Base-by-base conservation (phyloP, 2,888 invertebrate genomes). In the Netelia fuscicornis region DNA sequence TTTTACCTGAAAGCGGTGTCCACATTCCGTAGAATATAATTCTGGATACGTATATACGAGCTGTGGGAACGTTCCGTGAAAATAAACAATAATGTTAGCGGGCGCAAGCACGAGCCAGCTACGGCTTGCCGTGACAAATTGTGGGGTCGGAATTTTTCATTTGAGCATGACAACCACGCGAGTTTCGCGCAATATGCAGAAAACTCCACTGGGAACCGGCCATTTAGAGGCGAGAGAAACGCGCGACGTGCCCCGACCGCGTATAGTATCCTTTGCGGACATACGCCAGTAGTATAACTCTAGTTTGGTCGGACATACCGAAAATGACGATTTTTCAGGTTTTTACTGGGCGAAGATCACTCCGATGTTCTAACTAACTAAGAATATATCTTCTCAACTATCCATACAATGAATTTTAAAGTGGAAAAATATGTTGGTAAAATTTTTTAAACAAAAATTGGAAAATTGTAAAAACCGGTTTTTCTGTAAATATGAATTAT, bases 81-180 rank as follows among this genome's bases (percentile, higher is more conserved):
- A 81, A 85, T 83, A 72, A 85, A 86, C 77, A 81, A 78, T 85
- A 81, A 76, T 83, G 52, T 42, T 81, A 44, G 13, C 20, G 10
- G 56, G 65, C 30, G 30, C 30, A 9, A 56, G 23, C 64, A 8
- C 68, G 25, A 20, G 54, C 17, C 58, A 13, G 30, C n/a, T 37
- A 0, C 37, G 37, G 6, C 37, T 30, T 48, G 60, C 20, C 52
- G 56, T 75, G 80, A 86, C 83, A 70, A 80, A 85, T 84, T 70
- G 64, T 60, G 37, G 70, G 71, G 37, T 74, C 65, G 68, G 81
- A 85, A 85, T 85, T 86, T 86, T 87, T 86, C 85, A 82, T 86
- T 86, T 78, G 64, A 80, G 60, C 84, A 67, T 76, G 82, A 86
- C 78, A 80, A 72, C 54, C 65, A 37, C 48, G 52, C 77, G 56